Conservation (phyloP, 2,797 vertebrate genomes). For the Onychomys arenicola region DNA sequence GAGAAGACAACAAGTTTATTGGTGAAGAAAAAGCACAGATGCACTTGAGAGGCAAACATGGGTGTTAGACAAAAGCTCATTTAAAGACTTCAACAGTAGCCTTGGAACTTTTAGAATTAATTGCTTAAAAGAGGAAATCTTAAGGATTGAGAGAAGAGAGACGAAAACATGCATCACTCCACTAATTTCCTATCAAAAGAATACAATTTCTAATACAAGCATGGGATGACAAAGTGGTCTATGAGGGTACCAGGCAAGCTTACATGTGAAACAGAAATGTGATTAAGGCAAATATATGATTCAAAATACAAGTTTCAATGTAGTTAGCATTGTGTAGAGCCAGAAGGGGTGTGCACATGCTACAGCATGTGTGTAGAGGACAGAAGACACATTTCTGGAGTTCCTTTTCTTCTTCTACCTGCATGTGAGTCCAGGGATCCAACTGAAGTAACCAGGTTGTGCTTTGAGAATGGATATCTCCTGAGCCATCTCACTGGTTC, state of each 20-base stretch:
- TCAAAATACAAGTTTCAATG: not conserved
- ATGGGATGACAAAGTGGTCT: not conserved
- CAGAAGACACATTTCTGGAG: not conserved
- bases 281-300: not conserved
- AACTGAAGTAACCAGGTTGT: too few relatives aligned
- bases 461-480: not conserved
- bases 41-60: not conserved
- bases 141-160: not conserved
- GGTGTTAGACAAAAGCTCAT: not conserved
- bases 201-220: not conserved
- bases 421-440: too few relatives aligned
- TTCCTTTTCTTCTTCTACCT: not conserved
- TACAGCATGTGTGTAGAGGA: too few relatives aligned
- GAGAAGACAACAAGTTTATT: not conserved
- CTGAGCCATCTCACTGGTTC: not conserved
- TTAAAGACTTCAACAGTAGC: not conserved
- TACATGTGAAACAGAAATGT: not conserved
- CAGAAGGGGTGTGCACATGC: too few relatives aligned
- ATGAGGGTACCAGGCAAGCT: too few relatives aligned
- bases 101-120: not conserved
- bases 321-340: too few relatives aligned
- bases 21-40: not conserved
- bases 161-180: fast-evolving
- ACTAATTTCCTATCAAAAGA: not conserved
- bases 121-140: not conserved